phyloP scores from a whole-genome alignment of 2,888 invertebrate genomes.

The Augiades crinisus region DNA sequence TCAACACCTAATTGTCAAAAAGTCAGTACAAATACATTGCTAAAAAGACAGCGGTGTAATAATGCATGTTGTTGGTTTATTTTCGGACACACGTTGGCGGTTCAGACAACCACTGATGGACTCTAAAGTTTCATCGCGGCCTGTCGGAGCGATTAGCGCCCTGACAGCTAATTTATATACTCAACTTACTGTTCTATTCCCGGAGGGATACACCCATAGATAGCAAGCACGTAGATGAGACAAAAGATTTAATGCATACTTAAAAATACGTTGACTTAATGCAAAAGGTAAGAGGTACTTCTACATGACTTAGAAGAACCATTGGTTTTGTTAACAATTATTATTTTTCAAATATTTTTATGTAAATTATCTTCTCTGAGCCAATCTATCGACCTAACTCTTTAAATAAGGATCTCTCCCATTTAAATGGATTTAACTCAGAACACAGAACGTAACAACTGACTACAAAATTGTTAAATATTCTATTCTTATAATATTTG shows the following conservation, averaged over 20 bases:
- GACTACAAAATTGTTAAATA: too few relatives aligned
- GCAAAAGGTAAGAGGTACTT: not conserved
- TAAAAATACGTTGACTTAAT: not conserved
- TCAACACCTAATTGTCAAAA: constrained; percentile 1
- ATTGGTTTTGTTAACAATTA: too few relatives aligned
- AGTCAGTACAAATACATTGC: constrained; percentile 41
- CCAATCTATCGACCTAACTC: too few relatives aligned
- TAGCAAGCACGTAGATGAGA: constrained; percentile 1
- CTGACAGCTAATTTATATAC: constrained; percentile 81
- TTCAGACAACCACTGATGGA: constrained; percentile 73
- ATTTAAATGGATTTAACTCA: too few relatives aligned
- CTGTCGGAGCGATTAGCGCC: constrained; percentile 78
- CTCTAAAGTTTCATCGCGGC: constrained; percentile 78
- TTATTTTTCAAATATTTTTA: too few relatives aligned
- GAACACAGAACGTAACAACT: too few relatives aligned
- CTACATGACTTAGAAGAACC: too few relatives aligned
- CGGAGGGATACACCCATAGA: constrained; percentile 53
- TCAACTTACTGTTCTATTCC: constrained; percentile 78
- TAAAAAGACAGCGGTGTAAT: constrained; percentile 70
- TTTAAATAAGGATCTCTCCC: too few relatives aligned
- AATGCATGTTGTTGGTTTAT: constrained; percentile 69
- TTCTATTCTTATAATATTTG: too few relatives aligned
- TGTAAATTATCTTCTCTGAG: too few relatives aligned
- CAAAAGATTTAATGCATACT: constrained; percentile 6
- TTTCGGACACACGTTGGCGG: constrained; percentile 63